A percentile compares a stretch with the other conserved stretches of the same genome.
Evolutionary conservation across 2,113 vertebrate species (phyloP).

Genomic region (Daphoenositta chrysoptera): DNA sequence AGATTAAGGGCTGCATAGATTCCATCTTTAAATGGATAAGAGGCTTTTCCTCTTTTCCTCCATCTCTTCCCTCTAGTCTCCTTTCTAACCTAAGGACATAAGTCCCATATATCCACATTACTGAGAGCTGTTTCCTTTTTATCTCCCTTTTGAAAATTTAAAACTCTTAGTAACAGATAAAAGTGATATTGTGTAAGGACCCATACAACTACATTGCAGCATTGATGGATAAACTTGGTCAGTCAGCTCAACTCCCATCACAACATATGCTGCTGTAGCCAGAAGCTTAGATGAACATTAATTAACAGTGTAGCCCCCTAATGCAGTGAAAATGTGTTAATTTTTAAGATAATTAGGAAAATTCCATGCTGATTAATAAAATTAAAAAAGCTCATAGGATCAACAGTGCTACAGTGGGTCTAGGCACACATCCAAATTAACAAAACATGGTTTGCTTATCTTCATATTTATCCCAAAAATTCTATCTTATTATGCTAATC

Average conservation of each 20-base stretch:
- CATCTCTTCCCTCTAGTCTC: not conserved
- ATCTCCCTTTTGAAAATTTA: not conserved
- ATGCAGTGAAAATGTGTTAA: not conserved
- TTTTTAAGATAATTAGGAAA: conserved; percentile 30
- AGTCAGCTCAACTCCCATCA: not conserved
- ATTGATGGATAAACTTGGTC: not conserved
- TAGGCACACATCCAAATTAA: not conserved
- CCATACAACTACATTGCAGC: not conserved
- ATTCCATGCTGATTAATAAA: not conserved
- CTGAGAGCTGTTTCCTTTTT: not conserved
- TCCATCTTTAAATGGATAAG: not conserved
- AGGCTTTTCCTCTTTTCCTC: not conserved
- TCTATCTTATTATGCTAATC: not conserved
- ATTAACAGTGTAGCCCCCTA: not conserved
- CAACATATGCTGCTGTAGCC: not conserved
- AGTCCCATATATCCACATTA: not conserved
- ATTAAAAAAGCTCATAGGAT: not conserved
- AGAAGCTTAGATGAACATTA: not conserved
- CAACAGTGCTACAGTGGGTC: not conserved
- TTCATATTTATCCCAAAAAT: not conserved
- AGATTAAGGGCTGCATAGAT: not conserved
- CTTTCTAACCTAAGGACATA: not conserved
- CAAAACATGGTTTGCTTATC: not conserved
- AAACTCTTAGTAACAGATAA: not conserved
- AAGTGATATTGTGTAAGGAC: not conserved